phyloP scores from a whole-genome alignment of 2,113 vertebrate species.

The Arenaria interpres region DNA sequence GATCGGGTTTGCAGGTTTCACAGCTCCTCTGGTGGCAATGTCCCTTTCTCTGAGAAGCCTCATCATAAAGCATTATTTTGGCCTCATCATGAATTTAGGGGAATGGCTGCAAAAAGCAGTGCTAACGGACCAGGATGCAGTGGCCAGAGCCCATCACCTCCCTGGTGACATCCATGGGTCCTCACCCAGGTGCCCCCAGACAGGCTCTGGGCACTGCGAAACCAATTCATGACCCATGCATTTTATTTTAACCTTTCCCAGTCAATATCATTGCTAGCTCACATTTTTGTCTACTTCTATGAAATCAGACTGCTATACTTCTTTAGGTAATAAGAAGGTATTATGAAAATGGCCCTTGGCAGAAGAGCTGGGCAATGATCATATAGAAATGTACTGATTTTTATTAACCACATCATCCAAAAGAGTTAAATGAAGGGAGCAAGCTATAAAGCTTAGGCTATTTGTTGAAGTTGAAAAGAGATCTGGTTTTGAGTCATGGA shows the following conservation, averaged over 20 bases:
- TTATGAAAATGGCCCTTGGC: neutral
- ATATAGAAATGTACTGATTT: neutral
- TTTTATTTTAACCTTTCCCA: neutral
- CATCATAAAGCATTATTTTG: neutral
- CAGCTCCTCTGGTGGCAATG: neutral
- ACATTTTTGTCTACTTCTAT: neutral
- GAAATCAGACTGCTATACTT: neutral
- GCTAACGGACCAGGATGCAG: neutral
- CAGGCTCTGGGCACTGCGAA: neutral
- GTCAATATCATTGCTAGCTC: neutral
- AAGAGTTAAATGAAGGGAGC: neutral
- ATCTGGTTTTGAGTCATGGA: neutral
- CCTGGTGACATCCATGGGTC: neutral
- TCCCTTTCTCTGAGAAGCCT: neutral
- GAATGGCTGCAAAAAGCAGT: neutral
- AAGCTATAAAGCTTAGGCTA: neutral
- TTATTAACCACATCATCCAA: neutral
- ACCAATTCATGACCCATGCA: rapidly evolving
- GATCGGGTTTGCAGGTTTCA: neutral
- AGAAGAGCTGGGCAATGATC: neutral
- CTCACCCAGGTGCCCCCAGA: neutral
- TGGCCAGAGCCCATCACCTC: neutral
- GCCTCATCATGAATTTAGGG: neutral
- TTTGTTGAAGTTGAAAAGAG: neutral
- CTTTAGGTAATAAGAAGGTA: neutral